Evolutionary conservation across 1,140 invertebrate species (phyloP).

Genomic region (Sogatella furcifera): DNA sequence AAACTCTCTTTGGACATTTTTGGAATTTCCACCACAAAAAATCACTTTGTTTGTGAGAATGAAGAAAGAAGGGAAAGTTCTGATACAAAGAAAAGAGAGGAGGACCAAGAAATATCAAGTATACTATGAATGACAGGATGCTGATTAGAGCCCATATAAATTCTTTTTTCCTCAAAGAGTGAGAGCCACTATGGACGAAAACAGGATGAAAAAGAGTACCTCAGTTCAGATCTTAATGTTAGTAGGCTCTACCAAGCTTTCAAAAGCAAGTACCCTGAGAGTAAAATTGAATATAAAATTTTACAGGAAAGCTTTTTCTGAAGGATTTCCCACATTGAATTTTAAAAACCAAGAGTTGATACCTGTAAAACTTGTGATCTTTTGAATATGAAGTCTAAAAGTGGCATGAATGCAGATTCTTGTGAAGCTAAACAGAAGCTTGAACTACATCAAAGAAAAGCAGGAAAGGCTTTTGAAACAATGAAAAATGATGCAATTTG

Average conservation of each 20-base stretch:
- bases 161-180: neutral
- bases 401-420: neutral
- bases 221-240: neutral
- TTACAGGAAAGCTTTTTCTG: slow-evolving; percentile 8
- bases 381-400: slow-evolving; percentile 4
- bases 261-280: slow-evolving; percentile 11
- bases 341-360: neutral
- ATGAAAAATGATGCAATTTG: slow-evolving; percentile 6
- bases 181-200: slow-evolving; percentile 5
- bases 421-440: slow-evolving; percentile 1
- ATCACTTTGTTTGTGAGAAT: neutral
- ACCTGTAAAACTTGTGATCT: slow-evolving; percentile 2
- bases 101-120: slow-evolving; percentile 2
- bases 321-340: slow-evolving; percentile 1
- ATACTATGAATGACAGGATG: neutral
- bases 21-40: slow-evolving; percentile 10
- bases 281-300: slow-evolving; percentile 12
- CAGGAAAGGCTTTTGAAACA: slow-evolving; percentile 6
- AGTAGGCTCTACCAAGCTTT: slow-evolving; percentile 1
- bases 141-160: slow-evolving; percentile 1
- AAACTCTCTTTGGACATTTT: slow-evolving; percentile 3
- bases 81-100: slow-evolving; percentile 3
- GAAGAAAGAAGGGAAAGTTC: neutral
- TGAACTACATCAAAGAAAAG: slow-evolving; percentile 15
- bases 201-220: slow-evolving; percentile 6